These are phyloP conservation scores for Sphaeridia pumilis DNA, from an alignment of 2,888 invertebrate genomes.

Conservation along the genomic window DNA sequence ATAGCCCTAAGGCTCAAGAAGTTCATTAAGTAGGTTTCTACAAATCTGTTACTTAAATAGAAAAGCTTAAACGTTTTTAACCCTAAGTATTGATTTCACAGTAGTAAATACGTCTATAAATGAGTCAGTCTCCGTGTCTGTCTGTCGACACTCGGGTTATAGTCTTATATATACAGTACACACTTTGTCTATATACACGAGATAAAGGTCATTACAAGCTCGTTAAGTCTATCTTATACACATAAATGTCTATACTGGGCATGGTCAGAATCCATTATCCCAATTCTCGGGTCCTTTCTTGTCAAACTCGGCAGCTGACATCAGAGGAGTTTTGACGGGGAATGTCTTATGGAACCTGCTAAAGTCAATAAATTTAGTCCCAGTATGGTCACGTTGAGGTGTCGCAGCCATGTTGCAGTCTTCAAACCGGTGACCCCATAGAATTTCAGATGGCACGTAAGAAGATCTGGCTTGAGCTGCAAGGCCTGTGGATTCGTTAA, in stretches of 20 bases:
- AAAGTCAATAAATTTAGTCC: constrained; percentile 23
- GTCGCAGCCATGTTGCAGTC: constrained; percentile 10
- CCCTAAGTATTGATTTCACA: no score
- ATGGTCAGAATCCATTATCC: background rate
- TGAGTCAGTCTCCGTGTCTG: no score
- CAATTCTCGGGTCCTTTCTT: background rate
- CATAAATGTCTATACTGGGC: background rate
- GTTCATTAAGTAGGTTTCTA: no score
- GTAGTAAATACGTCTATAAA: no score
- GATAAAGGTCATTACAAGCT: background rate
- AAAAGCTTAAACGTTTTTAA: no score
- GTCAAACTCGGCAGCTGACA: constrained; percentile 4
- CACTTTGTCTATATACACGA: no score
- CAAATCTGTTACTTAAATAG: no score
- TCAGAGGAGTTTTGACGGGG: constrained; percentile 21
- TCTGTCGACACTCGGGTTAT: no score
- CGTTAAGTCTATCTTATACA: background rate
- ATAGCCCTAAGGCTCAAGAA: no score
- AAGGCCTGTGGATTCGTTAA: constrained; percentile 69
- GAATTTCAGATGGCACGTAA: constrained; percentile 49
- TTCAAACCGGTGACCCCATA: constrained; percentile 29
- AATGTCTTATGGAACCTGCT: constrained; percentile 23
- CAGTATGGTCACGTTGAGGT: background rate
- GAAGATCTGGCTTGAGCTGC: constrained; percentile 68
- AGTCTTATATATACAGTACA: no score